Percentiles rank a stretch among this genome's conserved stretches.
phyloP scores from a whole-genome alignment of 1,140 invertebrate genomes.

The Drosophila navojoa region DNA sequence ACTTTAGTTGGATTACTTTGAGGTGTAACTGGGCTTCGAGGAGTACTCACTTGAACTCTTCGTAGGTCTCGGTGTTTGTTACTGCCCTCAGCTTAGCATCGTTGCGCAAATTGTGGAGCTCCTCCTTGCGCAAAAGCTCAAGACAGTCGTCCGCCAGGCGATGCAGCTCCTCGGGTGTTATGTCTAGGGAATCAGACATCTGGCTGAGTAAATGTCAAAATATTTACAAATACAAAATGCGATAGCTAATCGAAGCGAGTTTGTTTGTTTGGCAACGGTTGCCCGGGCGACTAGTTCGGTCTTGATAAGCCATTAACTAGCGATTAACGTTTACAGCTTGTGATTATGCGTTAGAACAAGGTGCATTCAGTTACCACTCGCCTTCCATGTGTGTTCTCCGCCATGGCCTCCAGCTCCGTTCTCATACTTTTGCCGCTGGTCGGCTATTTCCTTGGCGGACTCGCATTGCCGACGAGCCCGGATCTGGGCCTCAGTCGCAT shows the following conservation, averaged over 20 bases:
- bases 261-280: conserved; percentile 62
- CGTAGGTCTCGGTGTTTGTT: conserved; percentile 85
- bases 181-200: conserved; percentile 48
- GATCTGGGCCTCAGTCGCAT: conserved; percentile 75
- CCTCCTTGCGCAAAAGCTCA: conserved; percentile 79
- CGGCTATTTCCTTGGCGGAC: neutral
- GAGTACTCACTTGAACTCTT: conserved; percentile 85
- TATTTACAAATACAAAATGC: neutral
- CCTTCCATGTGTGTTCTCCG: conserved; percentile 6
- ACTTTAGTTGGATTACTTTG: neutral
- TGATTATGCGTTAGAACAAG: conserved; percentile 35
- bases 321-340: conserved; percentile 64
- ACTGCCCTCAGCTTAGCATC: conserved; percentile 87
- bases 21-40: neutral
- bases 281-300: conserved; percentile 49
- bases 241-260: conserved; percentile 9
- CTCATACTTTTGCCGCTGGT: conserved; percentile 9
- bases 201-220: neutral
- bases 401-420: conserved; percentile 6
- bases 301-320: conserved; percentile 58
- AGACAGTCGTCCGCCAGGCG: conserved; percentile 59
- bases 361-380: conserved; percentile 40
- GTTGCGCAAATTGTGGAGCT: conserved; percentile 86
- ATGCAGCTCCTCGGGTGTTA: conserved; percentile 70
- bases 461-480: neutral